Base-by-base conservation (phyloP, 2,888 invertebrate genomes). In the Diplolepis rosae region DNA sequence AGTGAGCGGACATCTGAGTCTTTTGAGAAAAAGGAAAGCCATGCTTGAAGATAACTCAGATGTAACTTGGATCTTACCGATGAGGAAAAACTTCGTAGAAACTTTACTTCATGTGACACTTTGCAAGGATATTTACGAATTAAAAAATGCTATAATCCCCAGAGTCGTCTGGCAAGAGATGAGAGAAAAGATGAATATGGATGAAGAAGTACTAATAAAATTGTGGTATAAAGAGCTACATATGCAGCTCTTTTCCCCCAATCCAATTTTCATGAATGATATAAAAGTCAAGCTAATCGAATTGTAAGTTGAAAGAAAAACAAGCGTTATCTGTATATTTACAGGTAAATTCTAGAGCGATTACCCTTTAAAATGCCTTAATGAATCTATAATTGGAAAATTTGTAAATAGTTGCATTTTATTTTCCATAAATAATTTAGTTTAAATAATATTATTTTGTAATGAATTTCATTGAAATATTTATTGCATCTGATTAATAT, bases 241-340 rank as follows among this genome's bases (percentile, higher is more conserved):
- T 51, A 28, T 84, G 75, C 87, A 87, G 72, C 73, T 87, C 39
- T 87, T 84, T 66, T 82, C 79, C 65, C 65, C 77, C 2, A 54
- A 76, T 24, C 77, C 81, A 1, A 77, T 87, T 54, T 85, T 80
- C 70, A 69, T 82, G 18, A 85, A 80, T 66, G 82, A 85, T 65
- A 76, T 84, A 7, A 87, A 82, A 69, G 82, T 87, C 61, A 79
- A 80, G 69, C 67, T 87, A 32, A 87, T 87, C 50, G 83, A 85
- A 77, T 84, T 83, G 86, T 86, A 75, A 82, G 83, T 82, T n/a
- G n/a, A n/a, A n/a, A n/a, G n/a, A n/a, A n/a, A n/a, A n/a, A n/a
- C n/a, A n/a, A n/a, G n/a, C n/a, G n/a, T n/a, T n/a, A n/a, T n/a
- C n/a, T n/a, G n/a, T n/a, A n/a, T n/a, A n/a, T n/a, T n/a, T n/a